These are phyloP conservation scores for Ariolimax columbianus DNA, from an alignment of 2,888 invertebrate species.

Conservation along the genomic window DNA sequence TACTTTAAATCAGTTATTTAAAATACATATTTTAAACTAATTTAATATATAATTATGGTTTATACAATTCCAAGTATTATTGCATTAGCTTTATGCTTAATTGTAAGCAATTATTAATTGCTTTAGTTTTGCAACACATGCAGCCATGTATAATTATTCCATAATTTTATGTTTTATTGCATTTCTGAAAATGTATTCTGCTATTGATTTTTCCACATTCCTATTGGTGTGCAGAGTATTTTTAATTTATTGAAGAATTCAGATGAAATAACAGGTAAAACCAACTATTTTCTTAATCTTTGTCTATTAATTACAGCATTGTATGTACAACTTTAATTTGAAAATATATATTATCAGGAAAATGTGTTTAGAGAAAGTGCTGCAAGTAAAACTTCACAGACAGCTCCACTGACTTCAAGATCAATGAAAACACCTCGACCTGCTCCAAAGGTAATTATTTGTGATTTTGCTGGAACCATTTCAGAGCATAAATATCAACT, in stretches of 20 bases:
- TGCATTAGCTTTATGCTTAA: background rate
- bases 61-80: background rate
- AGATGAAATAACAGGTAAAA: background rate
- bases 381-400: background rate
- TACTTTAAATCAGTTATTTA: conserved; percentile 2
- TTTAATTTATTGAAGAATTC: background rate
- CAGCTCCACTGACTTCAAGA: conserved; percentile 28
- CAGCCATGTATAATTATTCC: background rate
- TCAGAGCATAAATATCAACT: too few relatives aligned
- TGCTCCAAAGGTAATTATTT: conserved; percentile 40
- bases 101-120: background rate
- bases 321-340: background rate
- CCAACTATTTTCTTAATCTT: background rate
- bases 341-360: background rate
- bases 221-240: background rate
- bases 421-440: conserved; percentile 31
- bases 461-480: background rate
- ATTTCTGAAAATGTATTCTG: background rate
- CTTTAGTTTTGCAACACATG: background rate
- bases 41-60: background rate
- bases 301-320: background rate
- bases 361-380: background rate
- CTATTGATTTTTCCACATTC: background rate
- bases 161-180: background rate
- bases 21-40: too few relatives aligned